A percentile compares a stretch with the other conserved stretches of the same genome.
Conservation (phyloP, 2,888 invertebrate genomes). For the Nudaria mundana region DNA sequence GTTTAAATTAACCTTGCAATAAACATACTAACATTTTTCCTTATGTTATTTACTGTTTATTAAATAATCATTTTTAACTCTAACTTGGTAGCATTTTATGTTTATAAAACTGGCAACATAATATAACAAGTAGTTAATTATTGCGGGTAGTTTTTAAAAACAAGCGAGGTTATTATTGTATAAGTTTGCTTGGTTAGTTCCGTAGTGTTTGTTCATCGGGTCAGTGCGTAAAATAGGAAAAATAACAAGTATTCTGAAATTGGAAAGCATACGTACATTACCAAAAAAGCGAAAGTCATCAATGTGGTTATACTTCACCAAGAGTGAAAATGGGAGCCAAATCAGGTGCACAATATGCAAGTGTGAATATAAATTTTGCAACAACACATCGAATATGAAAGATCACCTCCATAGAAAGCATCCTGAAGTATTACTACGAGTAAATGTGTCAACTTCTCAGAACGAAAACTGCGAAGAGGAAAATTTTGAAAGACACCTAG, state of each 20-base stretch:
- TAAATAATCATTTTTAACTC: neutral
- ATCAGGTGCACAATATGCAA: slow-evolving; percentile 5
- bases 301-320: neutral
- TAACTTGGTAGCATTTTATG: neutral
- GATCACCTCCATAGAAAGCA: too few relatives aligned
- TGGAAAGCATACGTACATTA: neutral
- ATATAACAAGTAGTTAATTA: too few relatives aligned
- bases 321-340: neutral
- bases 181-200: slow-evolving; percentile 3
- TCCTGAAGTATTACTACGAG: neutral
- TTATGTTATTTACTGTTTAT: neutral
- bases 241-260: slow-evolving; percentile 1
- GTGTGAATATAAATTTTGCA: slow-evolving; percentile 2
- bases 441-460: neutral
- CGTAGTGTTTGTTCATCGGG: slow-evolving; percentile 7
- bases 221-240: slow-evolving; percentile 15
- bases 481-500: neutral
- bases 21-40: neutral
- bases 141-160: slow-evolving; percentile 1
- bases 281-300: neutral
- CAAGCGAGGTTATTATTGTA: slow-evolving; percentile 12
- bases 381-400: too few relatives aligned
- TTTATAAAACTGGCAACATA: too few relatives aligned
- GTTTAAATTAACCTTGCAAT: too few relatives aligned
- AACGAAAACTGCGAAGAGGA: slow-evolving; percentile 1